Evolutionary conservation across 2,888 invertebrate genomes (phyloP), one percentile per base, ranked within the genome.

Genomic region (Cantharis lateralis): DNA sequence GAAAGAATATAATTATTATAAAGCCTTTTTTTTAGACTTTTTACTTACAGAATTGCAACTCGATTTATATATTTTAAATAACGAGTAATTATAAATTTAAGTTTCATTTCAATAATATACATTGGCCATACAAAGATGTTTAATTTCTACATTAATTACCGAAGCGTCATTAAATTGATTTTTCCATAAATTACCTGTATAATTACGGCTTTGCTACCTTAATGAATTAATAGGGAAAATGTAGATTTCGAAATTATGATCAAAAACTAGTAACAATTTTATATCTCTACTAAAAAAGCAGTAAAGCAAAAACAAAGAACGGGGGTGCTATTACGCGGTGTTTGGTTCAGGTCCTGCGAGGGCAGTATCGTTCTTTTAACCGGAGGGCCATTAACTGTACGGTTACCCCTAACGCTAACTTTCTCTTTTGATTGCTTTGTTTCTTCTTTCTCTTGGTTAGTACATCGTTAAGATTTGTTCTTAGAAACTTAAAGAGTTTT

Each of bases 341-440:
- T 77, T 81, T 80, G 81, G 80, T 81, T 79, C 75, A 77, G 78
- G 79, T 82, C 82, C 82, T 82, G 71, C 70, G 82, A 82, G 82
- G 80, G 82, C 80, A 80, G 82, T 82, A 82, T 82, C 82, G 80
- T 82, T 82, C 82, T 80, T 82, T 79, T 82, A 83, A 81, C 83
- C 77, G 81, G 80, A 81, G 82, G 80, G 81, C 83, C 82, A 83
- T 83, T 83, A 83, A 83, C 81, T 79, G 81, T 80, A 81, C 81
- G 82, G 82, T 82, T 82, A 80, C 81, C 81, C 82, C 76, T 81
- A 81, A 82, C 83, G 82, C 81, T 81, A 83, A 82, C 83, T 82
- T 82, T 83, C 83, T 82, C 81, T 83, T 83, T 83, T 83, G 83
- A 83, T 83, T 83, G 83, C 83, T 83, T 83, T 82, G 83, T 83